phyloP scores from a whole-genome alignment of 2,888 invertebrate species.

The Empis stercorea region DNA sequence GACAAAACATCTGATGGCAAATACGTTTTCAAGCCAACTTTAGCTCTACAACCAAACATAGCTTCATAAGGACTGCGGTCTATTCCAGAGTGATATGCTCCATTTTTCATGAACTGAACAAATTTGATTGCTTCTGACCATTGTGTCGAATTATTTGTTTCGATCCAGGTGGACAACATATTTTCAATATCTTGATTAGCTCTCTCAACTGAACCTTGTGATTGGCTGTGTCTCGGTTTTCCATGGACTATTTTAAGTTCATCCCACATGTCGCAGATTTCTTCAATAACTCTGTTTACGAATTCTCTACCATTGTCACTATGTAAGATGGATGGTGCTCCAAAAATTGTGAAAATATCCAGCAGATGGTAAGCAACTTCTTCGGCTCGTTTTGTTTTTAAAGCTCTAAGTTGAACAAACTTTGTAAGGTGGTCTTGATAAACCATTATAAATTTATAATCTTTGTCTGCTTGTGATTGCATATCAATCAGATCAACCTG shows the following conservation, averaged over 20 bases:
- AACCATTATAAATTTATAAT: constrained; percentile 27
- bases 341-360: constrained; percentile 29
- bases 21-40: constrained; percentile 6
- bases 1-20: background rate
- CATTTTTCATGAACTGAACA: constrained; percentile 33
- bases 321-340: constrained; percentile 11
- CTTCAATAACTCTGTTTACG: constrained; percentile 11
- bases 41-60: constrained; percentile 22
- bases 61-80: constrained; percentile 26
- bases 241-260: constrained; percentile 27
- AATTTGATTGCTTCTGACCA: constrained; percentile 32
- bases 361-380: constrained; percentile 27
- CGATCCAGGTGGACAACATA: constrained; percentile 28
- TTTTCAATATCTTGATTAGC: constrained; percentile 23
- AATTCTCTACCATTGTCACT: constrained; percentile 15
- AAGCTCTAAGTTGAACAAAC: constrained; percentile 26
- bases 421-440: constrained; percentile 24
- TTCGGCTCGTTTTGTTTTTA: constrained; percentile 23
- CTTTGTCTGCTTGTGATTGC: constrained; percentile 22
- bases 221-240: constrained; percentile 23
- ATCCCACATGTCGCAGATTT: constrained; percentile 18
- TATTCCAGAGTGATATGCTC: constrained; percentile 27
- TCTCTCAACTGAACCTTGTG: constrained; percentile 25
- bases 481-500: constrained; percentile 30
- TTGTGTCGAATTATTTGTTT: constrained; percentile 15